Evolutionary conservation across 1,140 invertebrate species (phyloP), one percentile per base, ranked within the genome.

Genomic region (Stegodyphus dumicola): DNA sequence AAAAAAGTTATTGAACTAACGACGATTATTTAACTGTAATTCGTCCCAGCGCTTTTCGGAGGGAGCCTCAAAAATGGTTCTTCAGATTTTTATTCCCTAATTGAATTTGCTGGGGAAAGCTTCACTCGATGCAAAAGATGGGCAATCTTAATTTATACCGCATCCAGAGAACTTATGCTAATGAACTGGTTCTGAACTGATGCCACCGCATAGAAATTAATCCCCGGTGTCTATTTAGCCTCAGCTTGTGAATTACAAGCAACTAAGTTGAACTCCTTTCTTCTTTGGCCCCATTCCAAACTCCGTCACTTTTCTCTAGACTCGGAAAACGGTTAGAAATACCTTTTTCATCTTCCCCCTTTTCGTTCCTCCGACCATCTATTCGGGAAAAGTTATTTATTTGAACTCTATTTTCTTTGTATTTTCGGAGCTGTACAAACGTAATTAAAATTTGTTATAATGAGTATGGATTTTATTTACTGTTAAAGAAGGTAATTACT

Each of bases 381-480:
- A 78, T 78, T 66, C 52, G 48, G 70, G 13, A 52, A 69, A 17
- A 51, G 52, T 78, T 78, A 69, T 78, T 78, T 78, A 69, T 78
- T 78, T 78, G 60, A 69, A 71, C 33, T 77, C 48, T 60, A 48
- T 18, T 66, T 54, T 10, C 7, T 71, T 17, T 11, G 7, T 66
- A 65, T 83, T 75, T 83, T 54, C 56, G 78, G 15, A 64, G 67
- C 17, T 60, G 56, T 53, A 51, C 15, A 83, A 83, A 65, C 64
- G 70, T 56, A 83, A 83, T 83, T 83, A 83, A 83, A 83, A 83
- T 83, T 83, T 83, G 71, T 75, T 83, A 75, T 83, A 83, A 83
- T 83, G 80, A 83, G 80, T 74, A 83, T 83, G 80, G 80, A 83
- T 83, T 83, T 83, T 83, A 83, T 81, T 81, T 81, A 71, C 69